Evolutionary conservation across 2,113 vertebrate genomes (phyloP).

Genomic region (Etheostoma spectabile): DNA sequence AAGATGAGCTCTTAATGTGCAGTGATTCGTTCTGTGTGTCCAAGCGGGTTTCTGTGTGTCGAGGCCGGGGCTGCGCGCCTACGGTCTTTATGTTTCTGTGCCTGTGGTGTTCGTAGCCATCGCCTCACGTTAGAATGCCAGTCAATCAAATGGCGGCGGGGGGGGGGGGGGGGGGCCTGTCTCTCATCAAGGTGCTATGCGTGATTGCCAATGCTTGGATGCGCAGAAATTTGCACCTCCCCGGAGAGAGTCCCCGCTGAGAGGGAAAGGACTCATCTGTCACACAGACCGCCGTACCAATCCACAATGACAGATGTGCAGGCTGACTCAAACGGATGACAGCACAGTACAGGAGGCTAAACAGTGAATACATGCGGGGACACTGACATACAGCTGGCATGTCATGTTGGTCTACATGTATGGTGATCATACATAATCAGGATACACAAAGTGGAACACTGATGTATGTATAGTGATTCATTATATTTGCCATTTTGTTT

Average conservation of each 20-base stretch:
- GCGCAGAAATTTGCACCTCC: constrained; percentile 77
- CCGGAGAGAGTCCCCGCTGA: constrained; percentile 59
- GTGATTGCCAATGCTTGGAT: constrained; percentile 80
- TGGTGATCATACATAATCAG: constrained; percentile 6
- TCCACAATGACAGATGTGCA: constrained; percentile 76
- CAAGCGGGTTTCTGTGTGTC: constrained; percentile 59
- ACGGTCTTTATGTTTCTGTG: constrained; percentile 57
- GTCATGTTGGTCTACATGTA: constrained; percentile 16
- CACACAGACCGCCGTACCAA: constrained; percentile 68
- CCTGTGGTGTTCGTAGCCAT: constrained; percentile 67
- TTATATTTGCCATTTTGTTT: not conserved
- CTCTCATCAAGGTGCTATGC: constrained; percentile 80
- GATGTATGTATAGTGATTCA: not conserved
- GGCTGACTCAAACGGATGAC: constrained; percentile 70
- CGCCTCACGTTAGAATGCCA: constrained; percentile 75
- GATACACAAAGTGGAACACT: not conserved
- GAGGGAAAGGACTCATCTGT: constrained; percentile 79
- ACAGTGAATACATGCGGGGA: constrained; percentile 59
- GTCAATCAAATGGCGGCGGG: constrained; percentile 78
- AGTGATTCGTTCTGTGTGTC: constrained; percentile 68
- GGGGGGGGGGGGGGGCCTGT: constrained; percentile 48
- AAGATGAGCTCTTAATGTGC: constrained; percentile 66
- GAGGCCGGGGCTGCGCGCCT: constrained; percentile 34
- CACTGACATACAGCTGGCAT: constrained; percentile 35
- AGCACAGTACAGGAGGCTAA: constrained; percentile 52